phyloP scores from a whole-genome alignment of 2,888 invertebrate genomes.

The Dromius quadrimaculatus region DNA sequence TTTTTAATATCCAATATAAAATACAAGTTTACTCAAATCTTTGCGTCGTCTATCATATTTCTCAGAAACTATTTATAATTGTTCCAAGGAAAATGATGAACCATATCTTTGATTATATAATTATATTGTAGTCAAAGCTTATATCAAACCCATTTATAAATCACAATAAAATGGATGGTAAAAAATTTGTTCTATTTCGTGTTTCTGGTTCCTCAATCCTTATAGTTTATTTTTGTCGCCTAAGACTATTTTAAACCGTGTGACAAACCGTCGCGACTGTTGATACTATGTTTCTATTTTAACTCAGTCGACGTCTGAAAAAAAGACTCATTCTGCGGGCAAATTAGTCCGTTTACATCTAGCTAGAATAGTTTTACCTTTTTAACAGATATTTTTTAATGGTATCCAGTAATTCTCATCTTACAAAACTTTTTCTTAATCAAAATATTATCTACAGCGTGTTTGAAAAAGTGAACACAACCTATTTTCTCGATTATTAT shows the following conservation, averaged over 20 bases:
- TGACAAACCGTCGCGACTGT: constrained; percentile 52
- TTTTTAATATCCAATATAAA: no score
- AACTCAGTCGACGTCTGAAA: constrained; percentile 42
- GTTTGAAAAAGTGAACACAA: no score
- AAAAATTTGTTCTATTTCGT: constrained; percentile 7
- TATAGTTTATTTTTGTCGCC: constrained; percentile 43
- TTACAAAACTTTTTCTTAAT: background rate
- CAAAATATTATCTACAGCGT: no score
- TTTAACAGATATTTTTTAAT: background rate
- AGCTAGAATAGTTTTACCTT: no score
- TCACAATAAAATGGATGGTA: background rate
- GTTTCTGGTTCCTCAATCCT: constrained; percentile 17
- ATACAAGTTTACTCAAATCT: no score
- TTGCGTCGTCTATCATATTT: no score
- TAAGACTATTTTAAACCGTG: constrained; percentile 47
- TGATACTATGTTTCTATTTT: constrained; percentile 53
- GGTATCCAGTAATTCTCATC: background rate
- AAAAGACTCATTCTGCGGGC: constrained; percentile 42
- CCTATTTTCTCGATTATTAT: no score
- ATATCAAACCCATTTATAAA: no score
- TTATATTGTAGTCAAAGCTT: no score
- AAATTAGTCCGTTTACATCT: constrained; percentile 48
- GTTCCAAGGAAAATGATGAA: no score
- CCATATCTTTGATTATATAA: no score
- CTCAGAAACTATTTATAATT: no score